phyloP scores from a whole-genome alignment of 2,113 vertebrate species.

The Platysternon megacephalum region DNA sequence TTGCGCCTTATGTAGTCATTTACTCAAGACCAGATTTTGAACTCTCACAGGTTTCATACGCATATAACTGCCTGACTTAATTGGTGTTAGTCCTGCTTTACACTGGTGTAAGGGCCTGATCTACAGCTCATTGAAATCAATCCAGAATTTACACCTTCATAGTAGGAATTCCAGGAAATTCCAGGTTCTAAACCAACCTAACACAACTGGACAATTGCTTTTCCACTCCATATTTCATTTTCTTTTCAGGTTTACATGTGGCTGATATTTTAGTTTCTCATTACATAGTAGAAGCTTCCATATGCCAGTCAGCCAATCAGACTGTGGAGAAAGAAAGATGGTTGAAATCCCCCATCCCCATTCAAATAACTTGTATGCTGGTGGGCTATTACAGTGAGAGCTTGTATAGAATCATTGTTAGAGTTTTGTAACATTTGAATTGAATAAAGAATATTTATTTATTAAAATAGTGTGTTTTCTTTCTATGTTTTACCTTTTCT shows the following conservation, averaged over 20 bases:
- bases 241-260: neutral
- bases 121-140: neutral
- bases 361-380: neutral
- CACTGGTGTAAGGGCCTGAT: neutral
- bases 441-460: slow-evolving; percentile 53
- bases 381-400: slow-evolving; percentile 2
- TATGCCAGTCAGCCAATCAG: accelerated
- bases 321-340: neutral
- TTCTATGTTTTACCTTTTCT: accelerated
- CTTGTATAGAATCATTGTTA: accelerated
- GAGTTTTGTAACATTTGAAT: neutral
- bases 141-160: neutral
- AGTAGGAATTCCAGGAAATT: neutral
- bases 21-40: neutral
- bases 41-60: neutral
- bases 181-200: neutral
- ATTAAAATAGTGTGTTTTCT: neutral
- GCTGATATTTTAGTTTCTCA: neutral
- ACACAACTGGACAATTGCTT: neutral
- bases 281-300: neutral
- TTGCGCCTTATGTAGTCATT: neutral
- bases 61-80: neutral
- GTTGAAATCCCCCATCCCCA: neutral
- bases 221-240: neutral
- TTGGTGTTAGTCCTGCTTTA: neutral